Conservation (phyloP, 2,113 vertebrate species). For the Podarcis cretensis region DNA sequence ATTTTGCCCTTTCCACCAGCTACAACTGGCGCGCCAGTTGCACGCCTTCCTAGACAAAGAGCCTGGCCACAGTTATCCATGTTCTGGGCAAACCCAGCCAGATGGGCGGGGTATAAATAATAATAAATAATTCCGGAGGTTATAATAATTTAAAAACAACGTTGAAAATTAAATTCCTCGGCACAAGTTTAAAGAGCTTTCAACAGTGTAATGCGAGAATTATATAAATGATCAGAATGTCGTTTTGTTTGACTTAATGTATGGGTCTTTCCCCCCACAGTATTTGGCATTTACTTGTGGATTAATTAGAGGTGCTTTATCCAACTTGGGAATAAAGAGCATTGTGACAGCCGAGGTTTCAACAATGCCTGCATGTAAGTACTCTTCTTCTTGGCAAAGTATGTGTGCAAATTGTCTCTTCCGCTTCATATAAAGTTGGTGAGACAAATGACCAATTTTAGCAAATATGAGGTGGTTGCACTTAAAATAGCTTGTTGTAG, state of each 20-base stretch:
- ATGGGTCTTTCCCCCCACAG: constrained; percentile 69
- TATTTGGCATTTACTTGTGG: constrained; percentile 96
- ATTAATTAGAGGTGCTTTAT: constrained; percentile 92
- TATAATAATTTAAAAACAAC: too few species aligned
- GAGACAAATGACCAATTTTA: not conserved
- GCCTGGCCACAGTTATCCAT: not conserved
- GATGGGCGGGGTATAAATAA: too few species aligned
- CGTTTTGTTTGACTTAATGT: not conserved
- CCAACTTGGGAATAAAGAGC: constrained; percentile 93
- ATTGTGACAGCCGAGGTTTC: constrained; percentile 97
- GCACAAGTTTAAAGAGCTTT: not conserved
- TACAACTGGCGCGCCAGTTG: not conserved
- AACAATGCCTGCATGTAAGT: constrained; percentile 94
- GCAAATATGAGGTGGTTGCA: not conserved
- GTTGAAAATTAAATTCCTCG: not conserved
- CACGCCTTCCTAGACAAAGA: not conserved
- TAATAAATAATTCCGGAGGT: too few species aligned
- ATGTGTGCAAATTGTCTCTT: not conserved
- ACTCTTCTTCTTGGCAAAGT: not conserved
- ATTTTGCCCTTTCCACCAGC: not conserved
- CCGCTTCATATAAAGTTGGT: constrained; percentile 27
- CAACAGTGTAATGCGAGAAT: not conserved
- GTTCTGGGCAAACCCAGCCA: not conserved
- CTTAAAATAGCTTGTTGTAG: not conserved
- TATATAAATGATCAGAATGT: not conserved